A percentile compares a stretch with the other conserved stretches of the same genome.
Evolutionary conservation across 2,888 invertebrate species (phyloP).

Genomic region (Tenthredo distinguenda): DNA sequence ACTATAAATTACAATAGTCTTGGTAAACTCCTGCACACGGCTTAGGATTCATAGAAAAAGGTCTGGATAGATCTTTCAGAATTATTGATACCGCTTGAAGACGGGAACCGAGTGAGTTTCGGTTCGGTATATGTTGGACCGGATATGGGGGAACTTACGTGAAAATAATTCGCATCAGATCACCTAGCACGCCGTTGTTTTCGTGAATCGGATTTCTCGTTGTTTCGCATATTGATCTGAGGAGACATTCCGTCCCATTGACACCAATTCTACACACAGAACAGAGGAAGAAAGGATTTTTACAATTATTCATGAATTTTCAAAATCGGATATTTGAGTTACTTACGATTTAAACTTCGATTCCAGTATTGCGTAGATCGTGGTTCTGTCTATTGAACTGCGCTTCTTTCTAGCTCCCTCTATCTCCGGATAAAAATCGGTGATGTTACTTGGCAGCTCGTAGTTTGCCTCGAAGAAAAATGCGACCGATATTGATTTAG

Average conservation of each 20-base stretch:
- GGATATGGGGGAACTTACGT: constrained; percentile 68
- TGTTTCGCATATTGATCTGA: constrained; percentile 74
- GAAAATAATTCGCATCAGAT: constrained; percentile 72
- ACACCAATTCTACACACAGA: constrained; percentile 67
- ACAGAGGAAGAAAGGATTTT: neutral
- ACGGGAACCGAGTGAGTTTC: neutral
- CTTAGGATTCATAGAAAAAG: constrained; percentile 35
- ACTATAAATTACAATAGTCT: constrained; percentile 42
- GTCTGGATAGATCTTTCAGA: constrained; percentile 53
- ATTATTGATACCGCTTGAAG: constrained; percentile 51
- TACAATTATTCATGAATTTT: neutral
- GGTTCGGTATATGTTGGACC: neutral
- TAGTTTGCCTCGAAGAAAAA: constrained; percentile 88
- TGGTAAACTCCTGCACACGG: neutral
- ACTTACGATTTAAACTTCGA: constrained; percentile 72
- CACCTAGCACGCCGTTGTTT: constrained; percentile 72
- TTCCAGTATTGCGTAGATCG: constrained; percentile 66
- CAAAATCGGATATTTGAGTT: constrained; percentile 15
- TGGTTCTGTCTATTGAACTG: constrained; percentile 64
- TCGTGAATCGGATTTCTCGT: constrained; percentile 64
- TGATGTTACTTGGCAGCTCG: constrained; percentile 80
- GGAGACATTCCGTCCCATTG: constrained; percentile 71
- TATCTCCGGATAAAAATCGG: constrained; percentile 62
- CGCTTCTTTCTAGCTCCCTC: constrained; percentile 56
- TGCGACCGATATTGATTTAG: constrained; percentile 85